These are phyloP conservation scores for Merodon equestris DNA, from an alignment of 2,888 invertebrate species.

Conservation along the genomic window DNA sequence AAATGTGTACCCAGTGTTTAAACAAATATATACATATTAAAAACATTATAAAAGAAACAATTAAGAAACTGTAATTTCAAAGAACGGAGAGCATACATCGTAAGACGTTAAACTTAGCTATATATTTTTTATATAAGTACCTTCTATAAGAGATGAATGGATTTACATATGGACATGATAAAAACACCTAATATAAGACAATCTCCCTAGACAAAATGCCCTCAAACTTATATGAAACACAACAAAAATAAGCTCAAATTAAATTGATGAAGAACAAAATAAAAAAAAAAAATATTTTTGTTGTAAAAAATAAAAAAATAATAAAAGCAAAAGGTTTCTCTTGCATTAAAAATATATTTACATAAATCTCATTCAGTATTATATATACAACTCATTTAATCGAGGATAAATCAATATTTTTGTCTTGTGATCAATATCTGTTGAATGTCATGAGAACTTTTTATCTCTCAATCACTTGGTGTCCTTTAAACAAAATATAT, in stretches of 20 bases:
- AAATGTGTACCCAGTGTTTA: slow-evolving; percentile 73
- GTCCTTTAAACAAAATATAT: slow-evolving; percentile 36
- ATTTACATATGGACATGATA: no score
- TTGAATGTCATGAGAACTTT: slow-evolving; percentile 41
- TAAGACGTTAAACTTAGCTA: slow-evolving; percentile 50
- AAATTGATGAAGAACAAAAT: slow-evolving; percentile 30
- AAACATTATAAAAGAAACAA: slow-evolving; percentile 69
- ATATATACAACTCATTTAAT: slow-evolving; percentile 12
- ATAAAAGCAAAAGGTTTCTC: slow-evolving; percentile 59
- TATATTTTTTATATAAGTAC: slow-evolving; percentile 62
- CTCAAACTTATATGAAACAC: slow-evolving; percentile 43
- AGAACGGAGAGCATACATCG: slow-evolving; percentile 59
- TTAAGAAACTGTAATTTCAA: slow-evolving; percentile 79
- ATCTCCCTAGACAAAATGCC: slow-evolving; percentile 71
- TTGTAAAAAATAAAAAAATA: slow-evolving; percentile 48
- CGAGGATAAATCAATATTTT: slow-evolving; percentile 11
- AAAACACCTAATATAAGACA: slow-evolving; percentile 71
- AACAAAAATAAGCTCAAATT: slow-evolving; percentile 47
- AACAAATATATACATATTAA: slow-evolving; percentile 57
- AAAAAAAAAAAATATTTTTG: slow-evolving; percentile 11
- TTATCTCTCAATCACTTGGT: slow-evolving; percentile 58
- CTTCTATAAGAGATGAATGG: slow-evolving; percentile 58
- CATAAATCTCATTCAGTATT: slow-evolving; percentile 58
- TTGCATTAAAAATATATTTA: slow-evolving; percentile 31
- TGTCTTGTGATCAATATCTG: slow-evolving; percentile 40